A percentile compares a stretch with the other conserved stretches of the same genome.
Conservation (phyloP, 2,113 vertebrate species). For the Cyprinodon brontotheroides region DNA sequence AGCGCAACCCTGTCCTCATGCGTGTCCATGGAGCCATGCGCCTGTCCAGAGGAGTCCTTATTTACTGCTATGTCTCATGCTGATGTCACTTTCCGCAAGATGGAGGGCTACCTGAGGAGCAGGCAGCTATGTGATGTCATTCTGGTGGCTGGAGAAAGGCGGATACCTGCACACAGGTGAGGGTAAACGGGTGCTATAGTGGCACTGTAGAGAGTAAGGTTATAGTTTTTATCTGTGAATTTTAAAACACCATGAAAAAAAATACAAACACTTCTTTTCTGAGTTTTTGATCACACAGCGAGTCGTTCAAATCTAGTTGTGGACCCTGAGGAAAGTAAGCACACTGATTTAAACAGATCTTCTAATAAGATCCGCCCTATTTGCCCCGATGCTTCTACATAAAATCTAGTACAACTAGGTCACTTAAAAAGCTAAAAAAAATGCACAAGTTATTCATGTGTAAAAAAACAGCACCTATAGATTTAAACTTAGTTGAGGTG, state of each 20-base stretch:
- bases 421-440: no score
- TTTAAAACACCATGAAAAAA: neutral
- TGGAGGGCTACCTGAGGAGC: constrained; percentile 95
- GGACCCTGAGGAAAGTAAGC: no score
- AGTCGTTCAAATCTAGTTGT: no score
- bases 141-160: constrained; percentile 91
- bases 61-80: constrained; percentile 95
- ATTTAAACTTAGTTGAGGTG: no score
- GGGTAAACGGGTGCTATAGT: neutral
- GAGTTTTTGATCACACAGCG: neutral
- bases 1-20: constrained; percentile 89
- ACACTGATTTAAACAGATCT: no score
- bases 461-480: no score
- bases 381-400: no score
- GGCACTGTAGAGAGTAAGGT: neutral
- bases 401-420: no score
- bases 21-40: constrained; percentile 92
- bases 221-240: neutral
- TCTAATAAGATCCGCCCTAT: no score
- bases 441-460: no score
- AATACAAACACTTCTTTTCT: neutral
- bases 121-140: constrained; percentile 95
- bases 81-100: constrained; percentile 93
- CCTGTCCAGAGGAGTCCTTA: constrained; percentile 88
- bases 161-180: constrained; percentile 97